phyloP scores from a whole-genome alignment of 1,140 invertebrate genomes.

The Ceratitis capitata region DNA sequence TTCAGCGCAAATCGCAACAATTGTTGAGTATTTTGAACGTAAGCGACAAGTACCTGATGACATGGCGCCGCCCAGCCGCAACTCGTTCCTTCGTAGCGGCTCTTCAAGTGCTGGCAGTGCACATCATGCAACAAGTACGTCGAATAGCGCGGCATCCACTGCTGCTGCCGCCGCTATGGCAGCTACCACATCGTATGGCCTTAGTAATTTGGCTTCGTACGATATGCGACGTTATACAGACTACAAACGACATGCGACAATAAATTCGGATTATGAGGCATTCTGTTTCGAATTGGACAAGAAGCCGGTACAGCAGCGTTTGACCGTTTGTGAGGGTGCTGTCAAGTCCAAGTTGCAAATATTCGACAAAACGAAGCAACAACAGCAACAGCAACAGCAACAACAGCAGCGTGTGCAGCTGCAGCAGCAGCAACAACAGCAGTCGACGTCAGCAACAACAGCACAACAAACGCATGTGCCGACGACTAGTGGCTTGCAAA shows the following conservation, averaged over 20 bases:
- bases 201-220: constrained; percentile 56
- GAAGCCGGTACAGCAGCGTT: constrained; percentile 68
- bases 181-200: constrained; percentile 53
- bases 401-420: constrained; percentile 47
- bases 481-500: background rate
- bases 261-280: constrained; percentile 52
- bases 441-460: background rate
- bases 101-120: constrained; percentile 39
- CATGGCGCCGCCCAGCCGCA: constrained; percentile 47
- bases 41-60: constrained; percentile 69
- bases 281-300: constrained; percentile 63
- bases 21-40: constrained; percentile 88
- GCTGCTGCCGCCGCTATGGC: constrained; percentile 50
- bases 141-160: constrained; percentile 52
- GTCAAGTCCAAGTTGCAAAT: constrained; percentile 84
- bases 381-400: constrained; percentile 47
- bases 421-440: constrained; percentile 37
- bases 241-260: constrained; percentile 55
- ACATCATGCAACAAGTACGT: constrained; percentile 42
- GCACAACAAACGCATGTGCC: background rate
- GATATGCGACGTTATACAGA: constrained; percentile 60
- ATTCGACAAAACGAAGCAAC: constrained; percentile 80
- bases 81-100: constrained; percentile 51
- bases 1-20: constrained; percentile 81
- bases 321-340: constrained; percentile 83